These are phyloP conservation scores for Agrochola macilenta DNA, from an alignment of 2,888 invertebrate species.

Conservation along the genomic window DNA sequence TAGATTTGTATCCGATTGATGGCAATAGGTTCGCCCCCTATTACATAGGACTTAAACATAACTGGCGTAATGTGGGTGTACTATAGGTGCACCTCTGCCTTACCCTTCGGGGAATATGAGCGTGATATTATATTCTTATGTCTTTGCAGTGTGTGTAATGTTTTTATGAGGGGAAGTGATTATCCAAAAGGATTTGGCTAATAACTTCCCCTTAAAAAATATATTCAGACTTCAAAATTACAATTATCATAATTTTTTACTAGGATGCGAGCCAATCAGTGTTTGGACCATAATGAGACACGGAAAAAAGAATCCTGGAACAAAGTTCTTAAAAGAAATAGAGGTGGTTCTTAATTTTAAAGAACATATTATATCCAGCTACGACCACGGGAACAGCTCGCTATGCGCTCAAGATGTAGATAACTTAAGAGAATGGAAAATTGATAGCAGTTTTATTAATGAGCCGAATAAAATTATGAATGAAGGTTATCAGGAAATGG, in stretches of 20 bases:
- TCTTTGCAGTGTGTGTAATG: neutral
- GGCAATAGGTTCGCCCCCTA: neutral
- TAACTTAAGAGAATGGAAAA: constrained; percentile 75
- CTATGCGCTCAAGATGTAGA: constrained; percentile 82
- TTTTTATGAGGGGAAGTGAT: neutral
- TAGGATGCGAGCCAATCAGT: constrained; percentile 77
- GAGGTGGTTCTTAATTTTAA: constrained; percentile 70
- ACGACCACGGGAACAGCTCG: constrained; percentile 74
- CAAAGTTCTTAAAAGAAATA: constrained; percentile 65
- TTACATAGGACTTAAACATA: neutral
- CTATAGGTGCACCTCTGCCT: neutral
- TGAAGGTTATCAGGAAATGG: constrained; percentile 91
- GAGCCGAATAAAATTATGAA: constrained; percentile 70
- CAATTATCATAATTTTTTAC: neutral
- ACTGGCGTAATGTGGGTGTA: neutral
- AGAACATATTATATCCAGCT: constrained; percentile 72
- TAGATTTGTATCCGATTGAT: neutral
- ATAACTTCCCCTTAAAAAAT: no score
- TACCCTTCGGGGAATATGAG: no score
- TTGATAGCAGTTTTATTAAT: constrained; percentile 70
- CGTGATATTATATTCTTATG: neutral
- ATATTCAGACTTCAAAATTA: neutral
- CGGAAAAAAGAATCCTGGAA: constrained; percentile 74
- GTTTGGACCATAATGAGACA: constrained; percentile 77
- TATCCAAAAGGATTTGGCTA: no score